Conservation (phyloP, 1,140 invertebrate genomes). For the Akabosia matsudoensis region DNA sequence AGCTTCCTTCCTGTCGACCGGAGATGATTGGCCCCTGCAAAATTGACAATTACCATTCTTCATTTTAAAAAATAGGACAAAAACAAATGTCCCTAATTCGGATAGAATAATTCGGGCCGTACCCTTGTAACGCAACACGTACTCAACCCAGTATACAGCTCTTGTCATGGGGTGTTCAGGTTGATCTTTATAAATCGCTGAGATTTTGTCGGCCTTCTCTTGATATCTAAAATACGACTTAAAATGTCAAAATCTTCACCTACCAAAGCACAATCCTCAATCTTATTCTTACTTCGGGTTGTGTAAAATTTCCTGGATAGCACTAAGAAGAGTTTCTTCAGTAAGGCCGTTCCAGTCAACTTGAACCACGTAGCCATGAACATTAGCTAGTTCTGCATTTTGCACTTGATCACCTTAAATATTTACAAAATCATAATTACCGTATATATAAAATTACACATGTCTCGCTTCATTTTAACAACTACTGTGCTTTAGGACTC, state of each 20-base stretch:
- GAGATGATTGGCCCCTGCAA: constrained; percentile 41
- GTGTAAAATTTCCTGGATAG: neutral
- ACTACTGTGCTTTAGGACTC: neutral
- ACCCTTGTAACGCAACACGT: constrained; percentile 49
- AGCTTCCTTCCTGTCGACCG: constrained; percentile 33
- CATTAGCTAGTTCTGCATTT: constrained; percentile 51
- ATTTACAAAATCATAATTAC: neutral
- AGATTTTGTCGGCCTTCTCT: neutral
- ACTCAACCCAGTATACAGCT: constrained; percentile 51
- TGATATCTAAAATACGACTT: neutral
- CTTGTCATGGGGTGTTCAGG: constrained; percentile 45
- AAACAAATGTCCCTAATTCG: neutral
- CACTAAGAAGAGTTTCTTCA: constrained; percentile 46
- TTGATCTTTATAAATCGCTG: constrained; percentile 46
- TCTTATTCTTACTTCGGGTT: constrained; percentile 24
- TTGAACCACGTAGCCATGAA: constrained; percentile 49
- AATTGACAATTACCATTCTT: neutral
- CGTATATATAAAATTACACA: neutral
- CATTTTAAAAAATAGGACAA: neutral
- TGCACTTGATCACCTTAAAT: constrained; percentile 5
- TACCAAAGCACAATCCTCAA: neutral
- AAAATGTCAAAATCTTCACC: neutral
- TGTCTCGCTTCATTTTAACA: neutral
- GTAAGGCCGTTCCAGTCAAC: constrained; percentile 52
- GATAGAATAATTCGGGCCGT: neutral